Evolutionary conservation across 2,888 invertebrate genomes (phyloP).

Genomic region (Globia sparganii): DNA sequence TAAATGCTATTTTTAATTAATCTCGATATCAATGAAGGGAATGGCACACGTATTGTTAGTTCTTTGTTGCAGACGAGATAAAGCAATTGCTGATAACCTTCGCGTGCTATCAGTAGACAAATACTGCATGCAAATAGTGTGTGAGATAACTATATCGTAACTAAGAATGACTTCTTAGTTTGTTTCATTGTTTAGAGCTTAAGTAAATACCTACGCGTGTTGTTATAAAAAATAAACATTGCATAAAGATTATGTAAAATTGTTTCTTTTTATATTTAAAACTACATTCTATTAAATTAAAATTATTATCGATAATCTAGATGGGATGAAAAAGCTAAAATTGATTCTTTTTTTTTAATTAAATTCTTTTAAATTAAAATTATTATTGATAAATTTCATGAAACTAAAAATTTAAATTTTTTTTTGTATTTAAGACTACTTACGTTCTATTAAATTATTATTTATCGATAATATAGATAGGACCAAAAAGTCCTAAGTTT

Average conservation of each 20-base stretch:
- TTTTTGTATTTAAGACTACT: too few relatives aligned
- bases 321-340: not conserved
- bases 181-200: slow-evolving; percentile 8
- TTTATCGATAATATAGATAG: not conserved
- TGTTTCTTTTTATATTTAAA: too few relatives aligned
- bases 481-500: not conserved
- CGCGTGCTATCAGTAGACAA: slow-evolving; percentile 46
- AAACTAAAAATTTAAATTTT: too few relatives aligned
- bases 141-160: slow-evolving; percentile 41
- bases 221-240: not conserved
- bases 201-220: not conserved
- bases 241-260: not conserved
- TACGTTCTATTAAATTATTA: not conserved
- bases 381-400: not conserved
- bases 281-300: too few relatives aligned
- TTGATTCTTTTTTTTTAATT: not conserved
- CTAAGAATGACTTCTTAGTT: slow-evolving; percentile 22
- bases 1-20: slow-evolving; percentile 8
- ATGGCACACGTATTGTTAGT: slow-evolving; percentile 42
- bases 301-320: not conserved
- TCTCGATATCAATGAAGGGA: slow-evolving; percentile 38
- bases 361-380: not conserved
- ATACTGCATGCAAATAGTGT: slow-evolving; percentile 45
- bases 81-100: slow-evolving; percentile 48
- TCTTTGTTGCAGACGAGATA: slow-evolving; percentile 53